A percentile compares a stretch with the other conserved stretches of the same genome.
Evolutionary conservation across 2,113 vertebrate genomes (phyloP).

Genomic region (Sapajus apella): DNA sequence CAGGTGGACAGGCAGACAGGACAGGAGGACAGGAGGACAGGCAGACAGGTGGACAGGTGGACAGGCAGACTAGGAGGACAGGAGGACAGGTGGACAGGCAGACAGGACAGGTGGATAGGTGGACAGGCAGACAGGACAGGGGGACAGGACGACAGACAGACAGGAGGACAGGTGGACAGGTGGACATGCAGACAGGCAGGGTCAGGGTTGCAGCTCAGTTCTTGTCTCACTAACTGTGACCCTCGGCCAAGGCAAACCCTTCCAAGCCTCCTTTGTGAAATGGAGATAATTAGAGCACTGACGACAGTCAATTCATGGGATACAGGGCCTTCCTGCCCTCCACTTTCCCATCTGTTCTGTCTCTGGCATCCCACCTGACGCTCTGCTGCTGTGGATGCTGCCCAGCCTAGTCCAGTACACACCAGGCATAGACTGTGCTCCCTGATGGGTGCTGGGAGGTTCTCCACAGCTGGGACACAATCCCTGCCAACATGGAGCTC

Average conservation of each 20-base stretch:
- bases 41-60: background rate
- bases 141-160: too few species aligned
- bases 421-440: background rate
- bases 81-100: too few species aligned
- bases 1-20: accelerated
- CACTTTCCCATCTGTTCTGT: accelerated
- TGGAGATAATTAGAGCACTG: accelerated
- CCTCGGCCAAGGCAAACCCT: accelerated
- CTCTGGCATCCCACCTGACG: background rate
- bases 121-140: background rate
- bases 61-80: background rate
- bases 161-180: background rate
- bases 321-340: too few species aligned
- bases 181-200: background rate
- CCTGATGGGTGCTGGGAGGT: background rate
- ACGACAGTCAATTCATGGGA: accelerated
- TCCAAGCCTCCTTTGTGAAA: background rate
- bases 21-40: too few species aligned
- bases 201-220: accelerated
- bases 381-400: accelerated
- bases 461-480: background rate
- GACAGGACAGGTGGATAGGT: too few species aligned
- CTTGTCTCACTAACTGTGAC: background rate
- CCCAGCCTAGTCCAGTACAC: background rate
- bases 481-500: background rate